These are phyloP conservation scores for Stichodactyla mertensii DNA, from an alignment of 64 coral and sea anemone genomes.

Conservation along the genomic window DNA sequence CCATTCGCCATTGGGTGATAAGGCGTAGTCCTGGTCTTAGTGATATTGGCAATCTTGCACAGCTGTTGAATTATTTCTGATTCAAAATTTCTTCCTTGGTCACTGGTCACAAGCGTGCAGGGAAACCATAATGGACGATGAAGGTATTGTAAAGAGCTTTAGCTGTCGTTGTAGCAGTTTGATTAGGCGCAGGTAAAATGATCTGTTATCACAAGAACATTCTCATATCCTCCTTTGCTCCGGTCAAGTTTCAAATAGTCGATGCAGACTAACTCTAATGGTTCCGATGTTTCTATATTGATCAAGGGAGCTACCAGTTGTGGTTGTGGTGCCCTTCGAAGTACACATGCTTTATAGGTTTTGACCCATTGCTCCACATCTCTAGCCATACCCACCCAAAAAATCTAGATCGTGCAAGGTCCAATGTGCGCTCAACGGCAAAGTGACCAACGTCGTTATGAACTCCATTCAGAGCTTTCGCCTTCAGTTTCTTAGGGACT, in stretches of 20 bases:
- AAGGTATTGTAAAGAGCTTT: conserved; percentile 18
- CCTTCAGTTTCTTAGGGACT: too few species aligned
- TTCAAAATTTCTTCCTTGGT: conserved; percentile 17
- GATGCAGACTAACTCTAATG: background rate
- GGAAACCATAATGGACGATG: conserved; percentile 32
- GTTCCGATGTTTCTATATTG: background rate
- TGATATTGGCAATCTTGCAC: conserved; percentile 16
- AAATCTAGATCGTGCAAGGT: too few species aligned
- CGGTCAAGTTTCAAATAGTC: background rate
- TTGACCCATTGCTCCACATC: background rate
- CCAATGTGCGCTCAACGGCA: too few species aligned
- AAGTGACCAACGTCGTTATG: too few species aligned
- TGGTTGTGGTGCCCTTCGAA: background rate
- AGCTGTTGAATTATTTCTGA: conserved; percentile 2
- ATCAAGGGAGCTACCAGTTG: background rate
- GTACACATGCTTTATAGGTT: background rate
- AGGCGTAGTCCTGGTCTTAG: conserved; percentile 15
- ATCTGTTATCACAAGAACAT: conserved; percentile 35
- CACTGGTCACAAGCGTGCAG: background rate
- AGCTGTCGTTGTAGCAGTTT: background rate
- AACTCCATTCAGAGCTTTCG: too few species aligned
- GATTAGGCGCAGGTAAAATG: conserved; percentile 16
- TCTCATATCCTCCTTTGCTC: conserved; percentile 21
- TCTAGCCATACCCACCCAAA: too few species aligned
- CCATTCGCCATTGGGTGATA: conserved; percentile 9